Evolutionary conservation across 2,113 vertebrate genomes (phyloP).

Genomic region (Neolamprologus longior): DNA sequence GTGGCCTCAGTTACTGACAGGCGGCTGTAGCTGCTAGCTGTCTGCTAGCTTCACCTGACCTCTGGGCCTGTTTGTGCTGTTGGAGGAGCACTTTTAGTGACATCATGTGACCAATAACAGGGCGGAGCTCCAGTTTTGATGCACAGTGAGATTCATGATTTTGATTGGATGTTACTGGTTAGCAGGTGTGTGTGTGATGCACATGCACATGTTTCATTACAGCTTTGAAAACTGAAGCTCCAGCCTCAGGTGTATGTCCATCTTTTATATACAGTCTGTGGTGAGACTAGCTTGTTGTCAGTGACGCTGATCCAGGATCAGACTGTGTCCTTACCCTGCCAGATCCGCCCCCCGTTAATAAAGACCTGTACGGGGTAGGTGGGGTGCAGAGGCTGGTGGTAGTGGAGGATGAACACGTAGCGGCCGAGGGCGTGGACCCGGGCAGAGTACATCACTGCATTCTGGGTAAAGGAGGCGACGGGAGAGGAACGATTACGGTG

Average conservation of each 20-base stretch:
- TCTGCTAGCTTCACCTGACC: background rate
- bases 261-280: background rate
- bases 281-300: background rate
- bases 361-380: constrained; percentile 81
- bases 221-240: background rate
- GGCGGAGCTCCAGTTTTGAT: background rate
- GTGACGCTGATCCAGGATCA: background rate
- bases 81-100: background rate
- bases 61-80: background rate
- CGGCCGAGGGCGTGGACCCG: constrained; percentile 80
- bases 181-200: background rate
- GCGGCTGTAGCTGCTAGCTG: background rate
- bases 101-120: background rate
- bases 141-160: background rate
- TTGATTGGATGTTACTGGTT: background rate
- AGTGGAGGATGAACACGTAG: constrained; percentile 91
- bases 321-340: constrained; percentile 79
- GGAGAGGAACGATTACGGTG: background rate
- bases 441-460: constrained; percentile 76
- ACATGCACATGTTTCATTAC: background rate
- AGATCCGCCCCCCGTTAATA: constrained; percentile 82
- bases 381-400: constrained; percentile 86
- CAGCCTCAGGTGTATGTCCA: background rate
- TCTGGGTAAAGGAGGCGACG: constrained; percentile 58
- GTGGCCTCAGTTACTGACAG: background rate